phyloP scores from a whole-genome alignment of 2,888 invertebrate genomes.

The Tinea trinotella region DNA sequence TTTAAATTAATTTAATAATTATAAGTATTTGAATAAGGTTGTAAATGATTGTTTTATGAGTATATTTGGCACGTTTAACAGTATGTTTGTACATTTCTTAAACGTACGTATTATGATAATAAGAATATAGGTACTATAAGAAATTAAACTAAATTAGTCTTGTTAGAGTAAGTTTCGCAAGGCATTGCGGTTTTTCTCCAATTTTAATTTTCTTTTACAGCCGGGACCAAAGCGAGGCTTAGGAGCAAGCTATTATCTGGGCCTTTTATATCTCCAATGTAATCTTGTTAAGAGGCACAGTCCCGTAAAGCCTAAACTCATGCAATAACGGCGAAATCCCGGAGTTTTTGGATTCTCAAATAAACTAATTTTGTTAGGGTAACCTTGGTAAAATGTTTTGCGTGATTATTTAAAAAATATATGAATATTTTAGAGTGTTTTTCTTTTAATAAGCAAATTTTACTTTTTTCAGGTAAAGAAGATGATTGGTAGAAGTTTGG shows the following conservation, averaged over 20 bases:
- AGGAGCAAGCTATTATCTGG: slow-evolving; percentile 59
- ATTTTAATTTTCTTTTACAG: slow-evolving; percentile 65
- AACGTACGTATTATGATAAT: no score
- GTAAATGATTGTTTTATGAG: no score
- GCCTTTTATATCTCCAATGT: slow-evolving; percentile 66
- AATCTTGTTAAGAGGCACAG: slow-evolving; percentile 70
- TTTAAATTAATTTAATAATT: no score
- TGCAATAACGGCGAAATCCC: slow-evolving; percentile 65
- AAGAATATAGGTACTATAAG: no score
- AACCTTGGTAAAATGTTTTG: not conserved
- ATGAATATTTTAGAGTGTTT: not conserved
- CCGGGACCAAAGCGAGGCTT: slow-evolving; percentile 42
- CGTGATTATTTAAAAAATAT: not conserved
- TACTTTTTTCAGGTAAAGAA: no score
- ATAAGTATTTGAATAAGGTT: no score
- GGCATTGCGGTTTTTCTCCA: slow-evolving; percentile 29
- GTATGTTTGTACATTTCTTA: no score
- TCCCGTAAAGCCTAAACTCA: slow-evolving; percentile 23
- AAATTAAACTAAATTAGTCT: not conserved
- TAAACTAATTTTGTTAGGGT: slow-evolving; percentile 15
- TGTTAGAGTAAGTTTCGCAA: not conserved
- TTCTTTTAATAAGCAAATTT: no score
- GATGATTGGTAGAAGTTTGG: no score
- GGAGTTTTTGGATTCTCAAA: slow-evolving; percentile 38
- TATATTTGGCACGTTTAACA: no score